Base-by-base conservation (phyloP, 2,888 invertebrate species). In the Cyrtodaria siliqua region DNA sequence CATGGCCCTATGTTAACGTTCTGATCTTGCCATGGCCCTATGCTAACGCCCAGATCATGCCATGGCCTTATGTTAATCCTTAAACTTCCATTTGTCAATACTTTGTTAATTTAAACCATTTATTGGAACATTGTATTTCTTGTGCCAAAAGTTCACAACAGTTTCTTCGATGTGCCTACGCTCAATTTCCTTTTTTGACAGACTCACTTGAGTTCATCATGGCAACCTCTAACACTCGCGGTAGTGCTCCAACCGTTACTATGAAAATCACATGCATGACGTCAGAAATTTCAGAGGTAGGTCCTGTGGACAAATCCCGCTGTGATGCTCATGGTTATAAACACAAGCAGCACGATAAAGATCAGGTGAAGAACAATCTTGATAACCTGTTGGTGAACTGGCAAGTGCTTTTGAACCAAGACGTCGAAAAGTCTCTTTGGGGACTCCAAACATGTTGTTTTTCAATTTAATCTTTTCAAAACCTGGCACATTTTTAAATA, bases 201-300 rank as follows among this genome's bases (percentile, higher is more conserved):
- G 42, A 24, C 20, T 59, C 64, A 56, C 47, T 60, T 23, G 68
- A 33, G 23, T 63, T 49, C 2, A 44, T 29, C 38, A 78, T 6
- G 0, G 53, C 53, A 38, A 68, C 42, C 20, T 73, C 67, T 2
- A 73, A 23, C 12, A 78, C 52, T 16, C 64, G 20, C 9, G 78
- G 78, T 20, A 78, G 26, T 20, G 73, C 73, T 20, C 78, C 78
- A 20, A 78, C 52, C 9, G 52, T 52, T 12, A 73, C 73, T 3
- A 78, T 70, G 27, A 78, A 78, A n/a, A 78, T 38, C 49, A 78
- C 73, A 42, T 78, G 78, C 78, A 78, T 78, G 9, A 78, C 78
- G 18, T 78, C 78, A 3, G 78, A 73, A 14, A 69, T 69, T 33
- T 73, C 78, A 14, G 64, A 56, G 6, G 68, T 49, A 1, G 77